Evolutionary conservation across 2,888 invertebrate species (phyloP), one percentile per base, ranked within the genome.

Genomic region (Timandra comae): DNA sequence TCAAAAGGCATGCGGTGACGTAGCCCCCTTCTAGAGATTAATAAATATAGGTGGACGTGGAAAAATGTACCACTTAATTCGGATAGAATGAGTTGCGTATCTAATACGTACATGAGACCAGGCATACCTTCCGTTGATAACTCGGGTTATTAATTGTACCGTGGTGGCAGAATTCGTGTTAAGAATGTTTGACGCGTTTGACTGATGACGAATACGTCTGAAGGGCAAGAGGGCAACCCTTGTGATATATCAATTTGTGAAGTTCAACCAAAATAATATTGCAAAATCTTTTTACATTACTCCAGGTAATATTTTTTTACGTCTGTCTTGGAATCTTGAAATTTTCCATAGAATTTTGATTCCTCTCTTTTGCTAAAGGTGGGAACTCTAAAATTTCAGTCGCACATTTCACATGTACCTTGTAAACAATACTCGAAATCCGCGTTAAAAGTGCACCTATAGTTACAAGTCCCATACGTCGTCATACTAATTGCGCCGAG

Each of bases 1-100:
- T 85, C 85, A 85, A 80, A 79, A 75, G 78, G 76, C 78, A 78
- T 70, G 72, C 75, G 76, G 73, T 75, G 81, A 80, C 77, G 78
- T 73, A 67, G 68, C 59, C 63, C 44, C 55, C 56, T 49, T 49
- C 62, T 55, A 56, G 62, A 81, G 77, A 82, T 84, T 82, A 82
- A 85, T 82, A 84, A 82, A 80, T 78, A 81, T 73, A 79, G 70
- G 72, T 69, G 72, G 81, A 81, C 80, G 77, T 72, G 70, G 78
- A 82, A 80, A 84, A 80, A 81, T 81, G 79, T 76, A 65, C 67
- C 73, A 78, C 80, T 79, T 80, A 77, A 80, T 81, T 79, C 65
- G 62, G 67, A 43, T 50, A 61, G 67, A 76, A 80, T 77, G 77
- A 79, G 76, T 72, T 73, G 69, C 73, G 70, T 67, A 66, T 75